Percentiles rank a stretch among this genome's conserved stretches.
phyloP scores from a whole-genome alignment of 2,888 invertebrate species.

The Leptarthrus brevirostris region DNA sequence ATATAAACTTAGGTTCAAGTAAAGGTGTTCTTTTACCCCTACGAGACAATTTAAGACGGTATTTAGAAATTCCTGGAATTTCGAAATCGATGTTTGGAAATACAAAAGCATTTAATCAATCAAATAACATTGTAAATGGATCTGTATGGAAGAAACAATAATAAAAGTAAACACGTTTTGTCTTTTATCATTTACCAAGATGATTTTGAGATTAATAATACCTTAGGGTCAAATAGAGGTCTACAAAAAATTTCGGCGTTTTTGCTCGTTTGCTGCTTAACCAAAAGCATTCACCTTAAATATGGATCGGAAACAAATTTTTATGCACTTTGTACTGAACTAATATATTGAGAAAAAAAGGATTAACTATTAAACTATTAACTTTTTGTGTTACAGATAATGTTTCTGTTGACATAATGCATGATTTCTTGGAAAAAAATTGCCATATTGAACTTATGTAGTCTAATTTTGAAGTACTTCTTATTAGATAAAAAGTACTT shows the following conservation, averaged over 20 bases:
- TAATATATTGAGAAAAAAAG: not conserved
- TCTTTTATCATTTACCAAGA: slow-evolving; percentile 31
- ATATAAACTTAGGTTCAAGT: not conserved
- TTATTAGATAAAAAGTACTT: not conserved
- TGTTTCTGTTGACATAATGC: slow-evolving; percentile 34
- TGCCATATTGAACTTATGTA: slow-evolving; percentile 36
- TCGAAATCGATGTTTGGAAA: not conserved
- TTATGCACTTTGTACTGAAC: not conserved
- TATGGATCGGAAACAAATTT: not conserved
- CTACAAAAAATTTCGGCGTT: not conserved
- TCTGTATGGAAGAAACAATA: slow-evolving; percentile 35
- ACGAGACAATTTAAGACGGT: not conserved
- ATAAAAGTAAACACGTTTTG: slow-evolving; percentile 19
- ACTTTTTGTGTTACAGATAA: not conserved
- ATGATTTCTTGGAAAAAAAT: slow-evolving; percentile 46
- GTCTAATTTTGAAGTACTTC: not conserved
- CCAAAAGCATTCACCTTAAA: not conserved
- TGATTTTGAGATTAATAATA: not conserved
- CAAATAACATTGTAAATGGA: too few relatives aligned
- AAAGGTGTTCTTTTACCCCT: not conserved
- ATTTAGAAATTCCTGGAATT: not conserved
- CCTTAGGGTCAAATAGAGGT: not conserved
- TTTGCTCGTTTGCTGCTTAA: not conserved
- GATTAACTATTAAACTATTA: not conserved
- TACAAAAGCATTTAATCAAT: too few relatives aligned